Conservation (phyloP, 2,113 vertebrate genomes). For the Pollachius pollachius region DNA sequence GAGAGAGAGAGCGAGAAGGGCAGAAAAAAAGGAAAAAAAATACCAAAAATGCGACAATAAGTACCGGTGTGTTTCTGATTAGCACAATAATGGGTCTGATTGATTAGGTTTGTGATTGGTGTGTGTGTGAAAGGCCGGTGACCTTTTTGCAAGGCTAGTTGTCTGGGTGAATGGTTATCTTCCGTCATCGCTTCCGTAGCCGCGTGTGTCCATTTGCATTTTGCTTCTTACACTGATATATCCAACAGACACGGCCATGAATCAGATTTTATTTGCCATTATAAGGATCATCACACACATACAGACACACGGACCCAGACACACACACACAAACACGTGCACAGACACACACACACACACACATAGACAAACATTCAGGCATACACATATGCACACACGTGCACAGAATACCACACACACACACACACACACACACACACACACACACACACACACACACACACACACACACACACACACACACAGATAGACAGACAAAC, state of each 20-base stretch:
- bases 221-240: constrained; percentile 12
- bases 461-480: neutral
- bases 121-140: neutral
- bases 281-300: constrained; percentile 34
- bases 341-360: neutral
- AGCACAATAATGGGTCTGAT: constrained; percentile 1
- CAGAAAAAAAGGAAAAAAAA: neutral
- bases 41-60: neutral
- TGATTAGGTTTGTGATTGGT: constrained; percentile 9
- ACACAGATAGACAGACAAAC: neutral
- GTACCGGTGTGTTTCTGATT: constrained; percentile 15
- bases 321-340: neutral
- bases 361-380: neutral
- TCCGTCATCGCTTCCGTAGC: neutral
- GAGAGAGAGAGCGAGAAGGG: no score
- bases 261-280: constrained; percentile 30
- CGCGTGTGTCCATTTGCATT: neutral
- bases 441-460: constrained; percentile 1
- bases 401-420: no score
- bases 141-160: neutral
- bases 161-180: neutral
- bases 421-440: constrained; percentile 3
- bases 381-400: neutral
- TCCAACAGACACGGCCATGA: constrained; percentile 43
- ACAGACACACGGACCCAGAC: neutral